phyloP scores from a whole-genome alignment of 2,113 vertebrate genomes.

The Nannospalax galili region DNA sequence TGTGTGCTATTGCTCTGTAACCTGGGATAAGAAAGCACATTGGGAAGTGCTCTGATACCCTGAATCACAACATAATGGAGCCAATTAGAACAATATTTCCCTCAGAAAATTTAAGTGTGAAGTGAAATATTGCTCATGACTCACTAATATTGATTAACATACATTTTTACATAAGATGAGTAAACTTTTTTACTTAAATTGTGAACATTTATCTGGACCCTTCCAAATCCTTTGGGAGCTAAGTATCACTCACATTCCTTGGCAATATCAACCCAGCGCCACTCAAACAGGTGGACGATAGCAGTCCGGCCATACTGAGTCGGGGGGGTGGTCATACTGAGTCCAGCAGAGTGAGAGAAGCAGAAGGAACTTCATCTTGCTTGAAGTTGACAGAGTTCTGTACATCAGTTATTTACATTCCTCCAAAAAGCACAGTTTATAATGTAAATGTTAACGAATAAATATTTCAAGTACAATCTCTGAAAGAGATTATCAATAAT shows the following conservation, averaged over 20 bases:
- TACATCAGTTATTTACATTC: slow-evolving; percentile 28
- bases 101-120: too few relatives aligned
- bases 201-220: slow-evolving; percentile 90
- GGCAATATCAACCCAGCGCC: slow-evolving; percentile 94
- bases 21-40: too few relatives aligned
- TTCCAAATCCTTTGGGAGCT: slow-evolving; percentile 91
- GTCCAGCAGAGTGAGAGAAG: slow-evolving; percentile 84
- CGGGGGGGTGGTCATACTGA: slow-evolving; percentile 88
- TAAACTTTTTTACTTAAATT: background rate
- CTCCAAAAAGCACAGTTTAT: slow-evolving; percentile 68
- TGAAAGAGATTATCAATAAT: slow-evolving; percentile 30
- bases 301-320: slow-evolving; percentile 83
- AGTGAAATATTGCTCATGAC: too few relatives aligned
- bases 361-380: slow-evolving; percentile 86
- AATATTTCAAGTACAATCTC: slow-evolving; percentile 38
- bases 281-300: slow-evolving; percentile 96
- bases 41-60: too few relatives aligned
- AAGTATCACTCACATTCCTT: slow-evolving; percentile 93
- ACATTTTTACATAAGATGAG: background rate
- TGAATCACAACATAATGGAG: too few relatives aligned
- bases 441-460: slow-evolving; percentile 46
- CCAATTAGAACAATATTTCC: too few relatives aligned
- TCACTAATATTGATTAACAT: too few relatives aligned
- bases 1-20: too few relatives aligned
- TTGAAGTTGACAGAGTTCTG: background rate